Percentiles rank a stretch among this genome's conserved stretches.
Conservation (phyloP, 2,888 invertebrate genomes). For the Cyaniris semiargus region DNA sequence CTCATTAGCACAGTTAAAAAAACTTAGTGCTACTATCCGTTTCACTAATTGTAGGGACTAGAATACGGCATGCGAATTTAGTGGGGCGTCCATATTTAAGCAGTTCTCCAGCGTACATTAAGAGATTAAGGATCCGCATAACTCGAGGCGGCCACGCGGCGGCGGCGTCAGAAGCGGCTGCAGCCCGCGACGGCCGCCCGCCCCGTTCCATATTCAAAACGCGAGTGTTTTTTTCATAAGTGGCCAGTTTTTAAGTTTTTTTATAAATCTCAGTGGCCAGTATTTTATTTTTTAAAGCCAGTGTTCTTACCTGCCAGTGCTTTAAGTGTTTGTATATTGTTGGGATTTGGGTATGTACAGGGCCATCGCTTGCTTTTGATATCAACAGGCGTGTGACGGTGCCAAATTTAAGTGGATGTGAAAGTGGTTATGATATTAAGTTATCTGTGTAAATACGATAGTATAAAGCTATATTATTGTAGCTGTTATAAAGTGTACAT, state of each 20-base stretch:
- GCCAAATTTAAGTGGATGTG: not conserved
- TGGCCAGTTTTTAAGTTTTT: slow-evolving; percentile 24
- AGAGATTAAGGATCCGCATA: slow-evolving; percentile 20
- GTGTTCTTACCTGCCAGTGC: slow-evolving; percentile 30
- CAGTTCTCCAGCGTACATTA: slow-evolving; percentile 12
- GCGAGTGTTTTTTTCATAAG: slow-evolving; percentile 19
- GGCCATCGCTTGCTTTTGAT: slow-evolving; percentile 20
- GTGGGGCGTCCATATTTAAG: slow-evolving; percentile 22
- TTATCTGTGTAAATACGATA: not conserved
- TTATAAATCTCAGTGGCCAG: not conserved
- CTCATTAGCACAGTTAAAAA: not conserved
- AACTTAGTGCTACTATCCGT: not conserved
- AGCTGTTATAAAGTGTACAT: not conserved
- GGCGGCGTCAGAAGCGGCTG: slow-evolving; percentile 64
- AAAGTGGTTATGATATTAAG: not conserved
- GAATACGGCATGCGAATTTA: slow-evolving; percentile 11
- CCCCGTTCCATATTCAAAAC: slow-evolving; percentile 35
- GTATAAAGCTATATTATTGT: not conserved
- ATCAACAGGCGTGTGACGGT: slow-evolving; percentile 25
- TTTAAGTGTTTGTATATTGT: not conserved
- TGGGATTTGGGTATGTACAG: not conserved
- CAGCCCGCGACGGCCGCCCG: slow-evolving; percentile 59
- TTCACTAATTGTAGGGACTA: slow-evolving; percentile 2
- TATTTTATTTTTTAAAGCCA: not conserved
- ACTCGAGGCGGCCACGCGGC: slow-evolving; percentile 44